Conservation (phyloP, 2,888 invertebrate genomes). For the Tinea pellionella region DNA sequence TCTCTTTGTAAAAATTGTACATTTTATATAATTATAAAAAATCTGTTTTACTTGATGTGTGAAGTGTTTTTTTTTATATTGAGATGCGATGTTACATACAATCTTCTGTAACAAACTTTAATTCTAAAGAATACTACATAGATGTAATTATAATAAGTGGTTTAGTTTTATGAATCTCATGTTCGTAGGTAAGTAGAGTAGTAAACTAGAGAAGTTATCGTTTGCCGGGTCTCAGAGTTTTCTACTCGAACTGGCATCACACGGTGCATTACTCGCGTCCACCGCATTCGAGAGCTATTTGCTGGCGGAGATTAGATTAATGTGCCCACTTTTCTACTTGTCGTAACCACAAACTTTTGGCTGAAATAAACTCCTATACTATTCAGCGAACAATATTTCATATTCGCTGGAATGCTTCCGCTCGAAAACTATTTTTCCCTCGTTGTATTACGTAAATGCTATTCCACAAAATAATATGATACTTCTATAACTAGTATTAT, state of each 20-base stretch:
- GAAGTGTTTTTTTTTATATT: too few relatives aligned
- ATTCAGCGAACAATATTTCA: slow-evolving; percentile 12
- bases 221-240: slow-evolving; percentile 21
- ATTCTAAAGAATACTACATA: too few relatives aligned
- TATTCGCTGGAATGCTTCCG: slow-evolving; percentile 4
- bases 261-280: slow-evolving; percentile 62
- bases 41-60: too few relatives aligned
- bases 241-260: slow-evolving; percentile 52
- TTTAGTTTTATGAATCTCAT: neutral
- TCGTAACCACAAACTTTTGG: slow-evolving; percentile 39
- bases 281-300: slow-evolving; percentile 61
- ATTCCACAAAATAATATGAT: neutral
- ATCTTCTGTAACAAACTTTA: too few relatives aligned
- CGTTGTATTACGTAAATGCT: neutral
- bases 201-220: neutral
- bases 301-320: slow-evolving; percentile 62
- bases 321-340: slow-evolving; percentile 64
- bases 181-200: neutral
- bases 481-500: too few relatives aligned
- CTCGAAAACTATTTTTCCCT: neutral
- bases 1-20: too few relatives aligned
- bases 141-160: neutral
- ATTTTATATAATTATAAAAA: too few relatives aligned
- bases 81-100: too few relatives aligned
- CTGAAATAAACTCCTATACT: slow-evolving; percentile 15